These are phyloP conservation scores for Xenentodon cancila DNA, from an alignment of 2,797 vertebrate species.

Conservation along the genomic window DNA sequence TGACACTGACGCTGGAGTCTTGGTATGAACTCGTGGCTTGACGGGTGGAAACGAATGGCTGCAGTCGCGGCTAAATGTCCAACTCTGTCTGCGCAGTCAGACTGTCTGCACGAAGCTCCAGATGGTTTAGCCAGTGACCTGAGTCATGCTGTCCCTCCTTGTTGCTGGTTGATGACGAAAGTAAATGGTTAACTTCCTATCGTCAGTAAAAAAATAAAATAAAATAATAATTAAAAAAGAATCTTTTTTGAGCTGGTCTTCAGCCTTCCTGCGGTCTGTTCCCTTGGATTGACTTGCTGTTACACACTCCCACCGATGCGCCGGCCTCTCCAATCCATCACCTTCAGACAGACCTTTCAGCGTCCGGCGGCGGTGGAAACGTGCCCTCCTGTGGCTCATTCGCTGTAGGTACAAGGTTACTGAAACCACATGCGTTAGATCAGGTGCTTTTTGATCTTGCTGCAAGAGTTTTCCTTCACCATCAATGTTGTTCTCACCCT, in stretches of 20 bases:
- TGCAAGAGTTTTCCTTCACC: conserved; percentile 9
- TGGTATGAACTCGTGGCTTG: not conserved
- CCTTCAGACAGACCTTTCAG: conserved; percentile 60
- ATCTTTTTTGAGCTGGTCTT: too few species aligned
- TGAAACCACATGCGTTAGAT: too few species aligned
- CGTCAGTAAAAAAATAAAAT: too few species aligned
- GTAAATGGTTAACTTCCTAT: too few species aligned
- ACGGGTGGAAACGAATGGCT: conserved; percentile 10
- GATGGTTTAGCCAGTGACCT: too few species aligned
- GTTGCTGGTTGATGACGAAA: conserved; percentile 1
- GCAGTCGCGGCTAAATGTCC: not conserved
- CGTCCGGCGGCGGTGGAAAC: conserved; percentile 65
- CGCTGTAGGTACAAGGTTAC: conserved; percentile 56
- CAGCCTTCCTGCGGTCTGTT: too few species aligned
- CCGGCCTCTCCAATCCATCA: conserved; percentile 40
- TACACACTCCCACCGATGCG: too few species aligned
- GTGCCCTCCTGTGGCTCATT: conserved; percentile 53
- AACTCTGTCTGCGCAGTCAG: conserved; percentile 6
- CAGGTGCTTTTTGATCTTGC: conserved; percentile 37
- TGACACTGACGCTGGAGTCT: not conserved
- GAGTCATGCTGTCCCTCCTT: not conserved
- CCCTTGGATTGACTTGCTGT: too few species aligned
- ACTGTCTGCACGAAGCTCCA: conserved; percentile 15
- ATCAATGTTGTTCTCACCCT: too few species aligned
- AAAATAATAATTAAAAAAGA: too few species aligned